Base-by-base conservation (phyloP, 2,888 invertebrate genomes). In the Argyresthia albistria region DNA sequence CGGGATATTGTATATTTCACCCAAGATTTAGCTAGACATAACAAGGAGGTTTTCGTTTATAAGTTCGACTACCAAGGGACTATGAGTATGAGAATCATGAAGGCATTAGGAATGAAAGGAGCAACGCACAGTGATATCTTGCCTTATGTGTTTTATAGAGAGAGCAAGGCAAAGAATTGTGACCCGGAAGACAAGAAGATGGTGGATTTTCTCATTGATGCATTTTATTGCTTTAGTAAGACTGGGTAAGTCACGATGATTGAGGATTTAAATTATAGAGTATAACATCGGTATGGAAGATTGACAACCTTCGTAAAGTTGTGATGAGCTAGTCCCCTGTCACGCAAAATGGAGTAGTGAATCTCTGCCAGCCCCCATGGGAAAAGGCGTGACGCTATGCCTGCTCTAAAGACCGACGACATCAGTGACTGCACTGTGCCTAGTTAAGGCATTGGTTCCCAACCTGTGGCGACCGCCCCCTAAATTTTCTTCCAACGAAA, bases 61-160 rank as follows among this genome's bases (percentile, higher is more conserved):
- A 67, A 70, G 16, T 86, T 84, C 53, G 64, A 68, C 35, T 80
- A 76, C 59, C 48, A 36, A 4, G 86, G 87, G 0, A 73, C 71
- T 54, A 59, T 86, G 66, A 74, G 77, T 55, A 79, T 78, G 0
- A 67, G 74, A 10, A 58, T 65, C 0, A 78, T 83, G 77, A 69
- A 66, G 48, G 65, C 56, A 12, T 61, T 84, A 4, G 74, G 70
- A 0, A 11, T 80, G 0, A 61, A 69, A 50, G 86, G 87, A 0
- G 73, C 84, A 0, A 62, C 75, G 0, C 87, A 87, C 42, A 80
- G 83, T 0, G 87, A 87, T 55, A 63, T 80, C 35, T 63, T 81
- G 0, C 80, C 77, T 15, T 86, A 86, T 42, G 63, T 75, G 46
- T 84, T 86, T 55, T 83, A 78, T 56, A 80, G 69, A 16, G 61